phyloP scores from a whole-genome alignment of 1,140 invertebrate genomes.

The Drosophila gunungcola region DNA sequence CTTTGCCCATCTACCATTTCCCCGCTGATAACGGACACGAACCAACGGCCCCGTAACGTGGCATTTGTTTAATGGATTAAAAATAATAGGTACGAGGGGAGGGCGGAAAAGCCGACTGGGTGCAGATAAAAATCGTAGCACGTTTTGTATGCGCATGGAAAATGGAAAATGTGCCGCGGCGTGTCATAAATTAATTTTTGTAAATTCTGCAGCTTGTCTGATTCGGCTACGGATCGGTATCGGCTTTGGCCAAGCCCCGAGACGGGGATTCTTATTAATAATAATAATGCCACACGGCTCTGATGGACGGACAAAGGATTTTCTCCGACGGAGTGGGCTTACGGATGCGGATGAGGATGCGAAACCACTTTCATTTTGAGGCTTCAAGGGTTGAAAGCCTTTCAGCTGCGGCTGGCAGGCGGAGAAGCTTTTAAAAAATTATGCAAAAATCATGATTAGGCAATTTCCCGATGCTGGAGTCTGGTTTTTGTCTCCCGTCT shows the following conservation, averaged over 20 bases:
- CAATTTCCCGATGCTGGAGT: conserved; percentile 57
- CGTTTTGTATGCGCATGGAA: conserved; percentile 57
- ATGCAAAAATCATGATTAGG: conserved; percentile 79
- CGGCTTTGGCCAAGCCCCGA: conserved; percentile 20
- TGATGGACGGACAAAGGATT: conserved; percentile 61
- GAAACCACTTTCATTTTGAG: conserved; percentile 56
- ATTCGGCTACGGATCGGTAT: conserved; percentile 44
- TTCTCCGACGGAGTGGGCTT: conserved; percentile 11
- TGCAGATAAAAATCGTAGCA: conserved; percentile 71
- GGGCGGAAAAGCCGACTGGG: conserved; percentile 14
- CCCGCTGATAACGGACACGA: conserved; percentile 62
- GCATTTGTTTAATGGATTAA: conserved; percentile 83
- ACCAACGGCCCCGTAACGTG: conserved; percentile 59
- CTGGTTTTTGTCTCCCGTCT: conserved; percentile 31
- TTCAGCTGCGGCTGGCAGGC: conserved; percentile 44
- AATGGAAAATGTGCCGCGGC: conserved; percentile 69
- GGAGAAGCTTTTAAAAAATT: conserved; percentile 69
- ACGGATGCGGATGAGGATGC: neutral
- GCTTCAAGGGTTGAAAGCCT: conserved; percentile 50
- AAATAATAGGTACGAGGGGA: conserved; percentile 67
- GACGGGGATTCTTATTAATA: conserved; percentile 52
- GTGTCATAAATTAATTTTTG: conserved; percentile 80
- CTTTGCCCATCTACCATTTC: conserved; percentile 57
- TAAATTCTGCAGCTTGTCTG: conserved; percentile 63
- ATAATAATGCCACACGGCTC: conserved; percentile 57